Percentiles rank a stretch among this genome's conserved stretches.
These are phyloP conservation scores for Amniataba percoides DNA, from an alignment of 2,797 vertebrate species.

Conservation along the genomic window DNA sequence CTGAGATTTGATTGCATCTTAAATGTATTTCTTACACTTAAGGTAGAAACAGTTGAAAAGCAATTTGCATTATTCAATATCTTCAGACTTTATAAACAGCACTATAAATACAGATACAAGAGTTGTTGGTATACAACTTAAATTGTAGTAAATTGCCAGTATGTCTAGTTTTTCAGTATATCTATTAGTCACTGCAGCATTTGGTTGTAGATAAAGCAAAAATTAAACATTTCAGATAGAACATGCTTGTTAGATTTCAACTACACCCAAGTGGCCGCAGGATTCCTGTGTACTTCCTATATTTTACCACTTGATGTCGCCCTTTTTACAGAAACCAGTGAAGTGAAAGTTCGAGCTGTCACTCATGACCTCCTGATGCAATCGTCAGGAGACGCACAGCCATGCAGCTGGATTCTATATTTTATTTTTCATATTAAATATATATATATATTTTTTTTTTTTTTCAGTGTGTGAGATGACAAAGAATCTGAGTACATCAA, in stretches of 20 bases:
- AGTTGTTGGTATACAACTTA: background rate
- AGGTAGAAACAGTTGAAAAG: background rate
- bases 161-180: background rate
- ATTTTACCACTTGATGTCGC: conserved; percentile 75
- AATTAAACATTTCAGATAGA: no score
- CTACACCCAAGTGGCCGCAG: background rate
- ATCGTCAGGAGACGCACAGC: background rate
- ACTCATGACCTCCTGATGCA: conserved; percentile 11
- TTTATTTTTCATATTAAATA: no score
- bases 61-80: background rate
- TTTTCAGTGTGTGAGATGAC: background rate
- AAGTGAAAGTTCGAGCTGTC: conserved; percentile 1
- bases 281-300: conserved; percentile 44
- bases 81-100: background rate
- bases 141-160: background rate
- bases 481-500: background rate
- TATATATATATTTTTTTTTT: no score
- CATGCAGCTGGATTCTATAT: background rate
- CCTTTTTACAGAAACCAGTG: conserved; percentile 50
- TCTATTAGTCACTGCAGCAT: background rate
- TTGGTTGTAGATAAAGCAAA: background rate
- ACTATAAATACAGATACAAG: background rate
- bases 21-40: background rate
- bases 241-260: background rate
- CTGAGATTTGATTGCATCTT: background rate